A percentile compares a stretch with the other conserved stretches of the same genome.
Conservation (phyloP, 2,888 invertebrate species). For the Andrena haemorrhoa region DNA sequence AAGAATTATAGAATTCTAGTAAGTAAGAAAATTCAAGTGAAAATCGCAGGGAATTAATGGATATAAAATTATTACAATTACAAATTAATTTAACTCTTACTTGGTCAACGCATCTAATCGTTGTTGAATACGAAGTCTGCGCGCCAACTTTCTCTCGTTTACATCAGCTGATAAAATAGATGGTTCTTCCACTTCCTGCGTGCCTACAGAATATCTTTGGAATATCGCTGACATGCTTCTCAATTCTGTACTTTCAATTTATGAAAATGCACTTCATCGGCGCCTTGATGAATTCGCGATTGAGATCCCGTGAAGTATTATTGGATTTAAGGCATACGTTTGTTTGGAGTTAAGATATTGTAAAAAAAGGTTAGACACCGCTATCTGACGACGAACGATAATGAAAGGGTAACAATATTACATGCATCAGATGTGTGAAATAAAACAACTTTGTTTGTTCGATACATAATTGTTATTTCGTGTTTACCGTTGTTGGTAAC, state of each 20-base stretch:
- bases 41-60: background rate
- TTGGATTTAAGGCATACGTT: background rate
- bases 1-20: background rate
- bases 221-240: background rate
- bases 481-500: conserved; percentile 31
- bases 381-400: background rate
- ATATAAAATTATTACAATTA: background rate
- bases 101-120: conserved; percentile 87
- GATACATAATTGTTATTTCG: conserved; percentile 29
- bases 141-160: conserved; percentile 90
- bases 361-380: conserved; percentile 16
- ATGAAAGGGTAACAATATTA: conserved; percentile 9
- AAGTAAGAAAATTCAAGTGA: background rate
- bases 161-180: conserved; percentile 88
- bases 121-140: conserved; percentile 89
- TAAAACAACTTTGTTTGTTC: conserved; percentile 54
- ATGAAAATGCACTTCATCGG: background rate
- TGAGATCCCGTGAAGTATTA: background rate
- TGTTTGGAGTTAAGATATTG: background rate
- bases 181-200: conserved; percentile 84
- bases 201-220: conserved; percentile 1
- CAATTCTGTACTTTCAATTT: background rate
- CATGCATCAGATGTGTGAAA: background rate
- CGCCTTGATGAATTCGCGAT: background rate
- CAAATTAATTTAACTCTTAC: conserved; percentile 66